Evolutionary conservation across 2,888 invertebrate species (phyloP), one percentile per base, ranked within the genome.

Genomic region (Pollenia amentaria): DNA sequence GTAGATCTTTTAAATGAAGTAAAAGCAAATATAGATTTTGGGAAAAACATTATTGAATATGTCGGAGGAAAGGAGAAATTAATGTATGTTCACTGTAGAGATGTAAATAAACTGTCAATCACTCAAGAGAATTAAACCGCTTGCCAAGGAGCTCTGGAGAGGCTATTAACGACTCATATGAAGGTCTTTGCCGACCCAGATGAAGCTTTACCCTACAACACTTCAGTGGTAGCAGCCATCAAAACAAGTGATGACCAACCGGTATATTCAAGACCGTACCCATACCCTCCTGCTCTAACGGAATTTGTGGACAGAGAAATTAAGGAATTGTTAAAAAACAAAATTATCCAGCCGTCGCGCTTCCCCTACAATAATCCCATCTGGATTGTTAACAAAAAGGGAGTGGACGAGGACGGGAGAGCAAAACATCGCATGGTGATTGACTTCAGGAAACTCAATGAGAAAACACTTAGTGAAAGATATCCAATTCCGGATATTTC

Each of bases 401-500:
- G 29, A 6, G 4, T 29, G 3, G 29, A 29, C 6, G 29, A 29
- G 29, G 29, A 29, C 29, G 29, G 29, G 29, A 53, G 11, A 53
- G 8, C 53, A 18, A 53, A 53, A 53, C 16, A 53, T 8, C 53
- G 53, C 18, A 18, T 53, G 16, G 53, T 53, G 10, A 53, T 53
- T 53, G 53, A 53, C 18, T 53, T 53, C 18, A 16, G 53, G 16
- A 51, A 51, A 10, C 16, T 51, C 8, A 51, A 51, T 53, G 16
- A 16, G 14, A 57, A 57, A 7, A 12, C 10, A 57, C 29, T 6
- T 57, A 57, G 21, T 57, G 57, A 29, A 38, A 57, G 8, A 29
- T 55, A 55, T 55, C 55, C 55, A 55, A 55, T 55, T 21, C 29
- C 21, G 10, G 55, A 55, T 55, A 55, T 29, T 4, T 21, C 55